Evolutionary conservation across 2,888 invertebrate species (phyloP).

Genomic region (Heliconius hortense): DNA sequence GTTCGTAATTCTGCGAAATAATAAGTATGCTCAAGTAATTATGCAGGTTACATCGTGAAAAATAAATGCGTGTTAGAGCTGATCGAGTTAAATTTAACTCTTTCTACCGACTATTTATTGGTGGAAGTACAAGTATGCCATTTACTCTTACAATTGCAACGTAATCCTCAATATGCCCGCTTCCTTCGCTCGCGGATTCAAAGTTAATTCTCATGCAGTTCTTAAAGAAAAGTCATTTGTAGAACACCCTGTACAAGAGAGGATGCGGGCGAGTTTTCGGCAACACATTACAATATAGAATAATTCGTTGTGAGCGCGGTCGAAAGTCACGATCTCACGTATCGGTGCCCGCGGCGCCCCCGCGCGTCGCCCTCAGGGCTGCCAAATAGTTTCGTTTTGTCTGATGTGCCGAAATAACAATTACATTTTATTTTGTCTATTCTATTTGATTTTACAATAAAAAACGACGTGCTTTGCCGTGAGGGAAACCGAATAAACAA

Average conservation of each 20-base stretch:
- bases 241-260: constrained; percentile 50
- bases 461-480: not conserved
- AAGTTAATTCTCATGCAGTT: not conserved
- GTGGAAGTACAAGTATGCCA: too few species aligned
- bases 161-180: not conserved
- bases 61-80: too few species aligned
- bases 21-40: not conserved
- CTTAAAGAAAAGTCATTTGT: not conserved
- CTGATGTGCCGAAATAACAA: not conserved
- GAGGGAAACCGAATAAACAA: too few species aligned
- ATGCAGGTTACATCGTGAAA: not conserved
- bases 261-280: constrained; percentile 55
- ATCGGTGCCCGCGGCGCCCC: constrained; percentile 51
- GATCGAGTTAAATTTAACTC: too few species aligned
- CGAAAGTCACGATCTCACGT: constrained; percentile 71
- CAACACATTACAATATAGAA: constrained; percentile 72
- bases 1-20: too few species aligned
- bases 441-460: not conserved
- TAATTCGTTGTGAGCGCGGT: constrained; percentile 53
- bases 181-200: too few species aligned
- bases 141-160: too few species aligned
- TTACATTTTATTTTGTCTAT: not conserved
- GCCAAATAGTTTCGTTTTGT: constrained; percentile 1
- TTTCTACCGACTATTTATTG: too few species aligned
- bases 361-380: constrained; percentile 41